These are phyloP conservation scores for Loris lydekkerianus DNA, from an alignment of 2,797 vertebrate species.

Conservation along the genomic window DNA sequence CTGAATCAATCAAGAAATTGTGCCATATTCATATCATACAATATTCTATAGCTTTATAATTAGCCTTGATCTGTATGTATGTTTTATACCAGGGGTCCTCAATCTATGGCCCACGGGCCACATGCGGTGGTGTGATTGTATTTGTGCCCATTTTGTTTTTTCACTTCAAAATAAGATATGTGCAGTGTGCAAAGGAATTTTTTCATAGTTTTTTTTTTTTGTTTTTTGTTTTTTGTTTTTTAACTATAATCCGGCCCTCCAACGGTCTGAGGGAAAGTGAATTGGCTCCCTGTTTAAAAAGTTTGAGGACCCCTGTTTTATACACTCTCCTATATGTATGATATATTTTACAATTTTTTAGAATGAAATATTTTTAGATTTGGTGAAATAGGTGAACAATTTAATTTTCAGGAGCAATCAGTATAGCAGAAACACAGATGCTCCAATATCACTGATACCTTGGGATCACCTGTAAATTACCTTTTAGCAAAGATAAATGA, in stretches of 20 bases:
- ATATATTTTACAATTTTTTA: constrained; percentile 48
- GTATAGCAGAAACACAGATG: constrained; percentile 42
- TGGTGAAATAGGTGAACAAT: constrained; percentile 48
- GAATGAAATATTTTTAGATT: constrained; percentile 51
- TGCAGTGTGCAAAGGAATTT: no score
- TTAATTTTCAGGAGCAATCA: constrained; percentile 60
- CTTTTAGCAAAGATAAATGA: constrained; percentile 74
- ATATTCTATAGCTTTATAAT: constrained; percentile 37
- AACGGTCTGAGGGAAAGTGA: no score
- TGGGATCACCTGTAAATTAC: constrained; percentile 65
- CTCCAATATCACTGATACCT: constrained; percentile 53
- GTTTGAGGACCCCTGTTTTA: no score
- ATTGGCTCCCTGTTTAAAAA: no score
- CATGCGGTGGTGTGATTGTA: no score
- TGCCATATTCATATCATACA: constrained; percentile 7
- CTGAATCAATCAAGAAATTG: constrained; percentile 31
- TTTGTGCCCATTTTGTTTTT: no score
- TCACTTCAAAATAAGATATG: no score
- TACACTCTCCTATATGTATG: background rate
- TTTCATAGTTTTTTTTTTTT: no score
- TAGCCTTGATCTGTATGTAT: background rate
- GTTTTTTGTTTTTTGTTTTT: no score
- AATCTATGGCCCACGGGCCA: no score
- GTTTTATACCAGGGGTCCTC: background rate
- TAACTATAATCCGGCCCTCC: no score